Conservation (phyloP, 92 coral and sea anemone species). For the Zoanthus gigantus region DNA sequence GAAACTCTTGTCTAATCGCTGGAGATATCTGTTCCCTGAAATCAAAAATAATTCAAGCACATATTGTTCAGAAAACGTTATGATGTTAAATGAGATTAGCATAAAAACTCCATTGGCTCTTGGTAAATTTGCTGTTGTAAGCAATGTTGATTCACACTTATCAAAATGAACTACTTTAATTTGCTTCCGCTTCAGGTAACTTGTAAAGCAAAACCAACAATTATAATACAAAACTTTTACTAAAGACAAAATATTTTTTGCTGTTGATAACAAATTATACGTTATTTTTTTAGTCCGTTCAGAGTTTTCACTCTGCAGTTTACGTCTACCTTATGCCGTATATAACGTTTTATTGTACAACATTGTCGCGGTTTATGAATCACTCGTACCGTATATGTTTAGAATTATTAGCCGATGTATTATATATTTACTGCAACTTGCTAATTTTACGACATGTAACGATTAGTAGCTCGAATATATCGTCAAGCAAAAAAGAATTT, state of each 20-base stretch:
- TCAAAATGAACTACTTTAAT: constrained; percentile 4
- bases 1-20: constrained; percentile 3
- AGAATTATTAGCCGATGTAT: too few relatives aligned
- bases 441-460: background rate
- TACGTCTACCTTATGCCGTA: background rate
- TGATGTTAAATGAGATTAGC: background rate
- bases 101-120: background rate
- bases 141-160: background rate
- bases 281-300: background rate
- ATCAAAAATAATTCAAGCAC: background rate
- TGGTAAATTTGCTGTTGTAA: background rate
- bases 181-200: background rate
- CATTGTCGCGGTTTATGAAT: too few relatives aligned
- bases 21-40: background rate
- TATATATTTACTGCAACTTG: too few relatives aligned
- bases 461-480: background rate
- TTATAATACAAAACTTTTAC: background rate
- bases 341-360: background rate
- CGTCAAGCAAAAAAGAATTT: background rate
- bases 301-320: background rate
- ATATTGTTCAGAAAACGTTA: background rate
- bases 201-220: background rate
- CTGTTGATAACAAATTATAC: constrained; percentile 10
- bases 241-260: constrained; percentile 23
- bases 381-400: too few relatives aligned